Percentiles rank a stretch among this genome's conserved stretches.
phyloP scores from a whole-genome alignment of 2,113 vertebrate species.

The Daboia siamensis region DNA sequence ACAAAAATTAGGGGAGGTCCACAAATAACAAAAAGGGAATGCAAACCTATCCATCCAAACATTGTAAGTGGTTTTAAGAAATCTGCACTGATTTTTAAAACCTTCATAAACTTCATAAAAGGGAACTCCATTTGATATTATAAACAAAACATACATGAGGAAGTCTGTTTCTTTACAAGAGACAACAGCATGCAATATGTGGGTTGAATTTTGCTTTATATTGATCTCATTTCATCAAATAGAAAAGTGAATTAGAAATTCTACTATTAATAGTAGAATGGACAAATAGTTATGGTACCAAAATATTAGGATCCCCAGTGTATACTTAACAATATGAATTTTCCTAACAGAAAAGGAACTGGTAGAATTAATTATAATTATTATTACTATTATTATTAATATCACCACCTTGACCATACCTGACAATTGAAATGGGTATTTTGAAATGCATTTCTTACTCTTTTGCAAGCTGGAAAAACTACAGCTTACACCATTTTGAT shows the following conservation, averaged over 20 bases:
- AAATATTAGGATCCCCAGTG: neutral
- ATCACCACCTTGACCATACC: neutral
- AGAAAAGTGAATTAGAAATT: neutral
- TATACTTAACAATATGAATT: neutral
- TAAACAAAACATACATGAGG: slow-evolving; percentile 6
- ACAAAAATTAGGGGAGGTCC: neutral
- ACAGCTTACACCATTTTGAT: neutral
- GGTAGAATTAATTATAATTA: neutral
- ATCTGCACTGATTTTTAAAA: neutral
- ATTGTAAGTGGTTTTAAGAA: slow-evolving; percentile 2
- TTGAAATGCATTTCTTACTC: neutral
- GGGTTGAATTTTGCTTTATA: slow-evolving; percentile 3
- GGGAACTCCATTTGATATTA: slow-evolving; percentile 1
- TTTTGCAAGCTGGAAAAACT: neutral
- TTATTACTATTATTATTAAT: neutral
- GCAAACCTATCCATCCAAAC: neutral
- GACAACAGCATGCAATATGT: neutral
- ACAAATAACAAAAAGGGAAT: slow-evolving; percentile 13
- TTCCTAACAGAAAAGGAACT: neutral
- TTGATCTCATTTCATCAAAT: neutral
- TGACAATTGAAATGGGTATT: neutral
- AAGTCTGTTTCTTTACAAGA: neutral
- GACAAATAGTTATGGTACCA: neutral
- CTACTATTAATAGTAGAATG: neutral
- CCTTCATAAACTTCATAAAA: slow-evolving; percentile 19